Conservation (phyloP, 2,888 invertebrate species). For the Baccha elongata region DNA sequence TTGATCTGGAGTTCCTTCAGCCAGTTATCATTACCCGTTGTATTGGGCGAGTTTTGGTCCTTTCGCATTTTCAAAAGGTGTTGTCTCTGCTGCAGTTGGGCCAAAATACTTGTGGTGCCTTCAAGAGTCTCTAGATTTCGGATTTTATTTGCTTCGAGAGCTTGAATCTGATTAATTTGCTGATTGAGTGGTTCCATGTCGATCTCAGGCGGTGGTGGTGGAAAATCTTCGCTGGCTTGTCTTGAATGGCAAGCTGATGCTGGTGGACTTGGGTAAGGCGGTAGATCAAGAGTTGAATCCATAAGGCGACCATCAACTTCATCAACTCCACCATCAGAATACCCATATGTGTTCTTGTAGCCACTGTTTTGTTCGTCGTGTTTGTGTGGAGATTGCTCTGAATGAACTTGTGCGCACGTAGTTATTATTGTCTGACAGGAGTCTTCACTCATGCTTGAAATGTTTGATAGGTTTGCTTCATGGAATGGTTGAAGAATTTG, state of each 20-base stretch:
- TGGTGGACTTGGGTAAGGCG: conserved; percentile 91
- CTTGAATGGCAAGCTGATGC: conserved; percentile 91
- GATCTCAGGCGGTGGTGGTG: conserved; percentile 89
- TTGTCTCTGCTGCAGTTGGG: conserved; percentile 86
- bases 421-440: conserved; percentile 89
- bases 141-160: conserved; percentile 79
- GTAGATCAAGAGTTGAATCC: conserved; percentile 84
- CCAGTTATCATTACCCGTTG: conserved; percentile 83
- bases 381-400: conserved; percentile 89
- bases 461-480: conserved; percentile 81
- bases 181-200: conserved; percentile 87
- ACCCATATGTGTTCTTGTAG: conserved; percentile 79
- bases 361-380: conserved; percentile 78
- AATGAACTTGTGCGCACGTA: conserved; percentile 91
- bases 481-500: conserved; percentile 79
- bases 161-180: conserved; percentile 84
- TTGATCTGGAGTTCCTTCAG: conserved; percentile 91
- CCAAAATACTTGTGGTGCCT: conserved; percentile 83
- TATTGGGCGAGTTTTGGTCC: conserved; percentile 79
- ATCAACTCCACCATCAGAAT: conserved; percentile 83
- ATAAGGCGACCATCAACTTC: conserved; percentile 84
- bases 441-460: conserved; percentile 82
- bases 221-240: conserved; percentile 94
- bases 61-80: conserved; percentile 83
- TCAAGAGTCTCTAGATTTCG: conserved; percentile 81